A percentile compares a stretch with the other conserved stretches of the same genome.
Conservation (phyloP, 2,113 vertebrate genomes). For the Pyxicephalus adspersus region DNA sequence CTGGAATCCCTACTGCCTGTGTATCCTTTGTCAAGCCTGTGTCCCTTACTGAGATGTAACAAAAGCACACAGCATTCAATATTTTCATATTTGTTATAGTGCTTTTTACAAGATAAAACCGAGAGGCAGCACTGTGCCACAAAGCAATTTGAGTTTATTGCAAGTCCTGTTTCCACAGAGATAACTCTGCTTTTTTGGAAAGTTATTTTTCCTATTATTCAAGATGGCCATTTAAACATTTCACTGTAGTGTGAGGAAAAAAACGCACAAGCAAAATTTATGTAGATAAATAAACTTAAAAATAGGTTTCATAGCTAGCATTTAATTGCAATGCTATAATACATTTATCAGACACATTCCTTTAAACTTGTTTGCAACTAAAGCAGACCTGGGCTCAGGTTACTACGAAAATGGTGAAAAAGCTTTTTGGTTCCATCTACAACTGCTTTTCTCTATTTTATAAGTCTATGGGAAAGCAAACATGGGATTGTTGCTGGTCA, state of each 20-base stretch:
- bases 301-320: neutral
- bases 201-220: constrained; percentile 5
- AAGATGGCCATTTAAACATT: constrained; percentile 14
- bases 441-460: too few relatives aligned
- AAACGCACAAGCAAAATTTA: neutral
- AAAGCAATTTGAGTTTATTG: constrained; percentile 29
- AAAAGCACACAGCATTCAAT: constrained; percentile 39
- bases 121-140: neutral
- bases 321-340: neutral
- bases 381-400: too few relatives aligned
- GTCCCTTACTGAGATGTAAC: constrained; percentile 25
- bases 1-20: constrained; percentile 8
- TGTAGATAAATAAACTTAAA: constrained; percentile 6
- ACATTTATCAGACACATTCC: neutral
- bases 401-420: too few relatives aligned
- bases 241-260: neutral
- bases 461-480: too few relatives aligned
- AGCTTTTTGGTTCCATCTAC: too few relatives aligned
- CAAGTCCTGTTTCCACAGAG: constrained; percentile 2
- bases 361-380: too few relatives aligned
- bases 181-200: constrained; percentile 2
- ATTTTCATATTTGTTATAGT: constrained; percentile 44
- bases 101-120: constrained; percentile 39
- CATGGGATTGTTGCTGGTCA: too few relatives aligned
- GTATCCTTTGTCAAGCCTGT: constrained; percentile 24